Percentiles rank a stretch among this genome's conserved stretches.
phyloP scores from a whole-genome alignment of 2,888 invertebrate species.

The Andrena flavipes region DNA sequence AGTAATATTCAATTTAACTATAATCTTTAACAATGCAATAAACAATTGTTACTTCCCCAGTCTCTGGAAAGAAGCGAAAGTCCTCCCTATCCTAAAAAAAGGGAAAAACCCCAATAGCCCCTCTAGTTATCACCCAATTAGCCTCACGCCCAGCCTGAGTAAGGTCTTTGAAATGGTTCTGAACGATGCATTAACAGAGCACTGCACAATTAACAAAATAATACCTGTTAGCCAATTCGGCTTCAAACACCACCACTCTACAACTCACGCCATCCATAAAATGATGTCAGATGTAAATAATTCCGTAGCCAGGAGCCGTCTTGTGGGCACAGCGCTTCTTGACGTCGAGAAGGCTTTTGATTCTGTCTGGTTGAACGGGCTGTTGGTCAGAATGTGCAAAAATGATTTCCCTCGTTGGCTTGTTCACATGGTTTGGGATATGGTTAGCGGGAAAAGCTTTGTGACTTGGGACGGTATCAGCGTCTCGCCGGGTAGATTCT shows the following conservation, averaged over 20 bases:
- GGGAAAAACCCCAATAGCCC: no score
- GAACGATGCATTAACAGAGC: not conserved
- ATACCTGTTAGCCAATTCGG: not conserved
- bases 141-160: not conserved
- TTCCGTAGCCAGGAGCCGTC: not conserved
- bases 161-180: not conserved
- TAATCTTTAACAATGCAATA: not conserved
- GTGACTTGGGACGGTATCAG: not conserved
- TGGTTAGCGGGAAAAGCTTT: not conserved
- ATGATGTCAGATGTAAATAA: not conserved
- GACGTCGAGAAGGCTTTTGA: not conserved
- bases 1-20: not conserved
- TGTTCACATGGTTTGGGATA: not conserved
- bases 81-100: constrained; percentile 41
- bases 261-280: not conserved
- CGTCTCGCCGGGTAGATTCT: not conserved
- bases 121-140: constrained; percentile 39
- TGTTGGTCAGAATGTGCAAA: not conserved
- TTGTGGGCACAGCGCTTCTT: not conserved
- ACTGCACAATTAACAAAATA: not conserved
- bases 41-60: constrained; percentile 17
- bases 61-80: constrained; percentile 51
- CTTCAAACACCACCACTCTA: not conserved
- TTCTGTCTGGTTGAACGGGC: not conserved
- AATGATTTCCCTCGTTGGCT: not conserved